Base-by-base conservation (phyloP, 1,140 invertebrate species). In the Aphelenchoides besseyi region DNA sequence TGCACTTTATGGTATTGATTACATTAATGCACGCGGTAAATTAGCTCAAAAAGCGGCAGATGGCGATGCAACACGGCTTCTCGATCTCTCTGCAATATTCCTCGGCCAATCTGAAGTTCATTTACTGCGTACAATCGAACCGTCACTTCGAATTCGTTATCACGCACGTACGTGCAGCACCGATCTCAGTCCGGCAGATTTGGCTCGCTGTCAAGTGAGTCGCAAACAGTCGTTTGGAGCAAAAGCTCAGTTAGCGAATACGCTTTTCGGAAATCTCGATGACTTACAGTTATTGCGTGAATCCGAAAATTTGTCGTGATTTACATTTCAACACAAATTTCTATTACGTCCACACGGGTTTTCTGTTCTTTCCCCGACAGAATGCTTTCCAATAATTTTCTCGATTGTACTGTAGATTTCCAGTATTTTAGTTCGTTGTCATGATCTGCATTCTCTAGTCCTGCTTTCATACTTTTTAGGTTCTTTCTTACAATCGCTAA, bases 101-200 rank as follows among this genome's bases (percentile, higher is more conserved):
- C 64, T 84, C 12, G 70, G 69, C 26, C 72, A 78, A 59, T 53
- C 71, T 30, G 53, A 70, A 35, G 37, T 83, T 12, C 82, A 83
- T 57, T 36, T 84, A 23, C 61, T 83, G 30, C 69, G 82, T 28
- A 71, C 82, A 18, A 72, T 83, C 12, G 82, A 83, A 57, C 82
- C 82, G 9, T 77, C 82, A 5, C 36, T 83, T n/a, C 70, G 79
- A 69, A 72, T 83, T 35, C 67, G 79, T 37, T 83, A 75, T 67
- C 76, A 82, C 61, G 53, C 61, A 33, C n/a, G 75, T 35, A 69
- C 37, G 2, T 82, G 80, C 66, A 72, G 69, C 29, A 30, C 26
- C 35, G 71, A 75, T 8, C 29, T 81, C 28, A 67, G 64, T 2
- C 59, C 62, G 2, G 71, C 71, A 26, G 78, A 81, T 26, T 64